phyloP scores from a whole-genome alignment of 2,888 invertebrate species.

The Callinectes sapidus region DNA sequence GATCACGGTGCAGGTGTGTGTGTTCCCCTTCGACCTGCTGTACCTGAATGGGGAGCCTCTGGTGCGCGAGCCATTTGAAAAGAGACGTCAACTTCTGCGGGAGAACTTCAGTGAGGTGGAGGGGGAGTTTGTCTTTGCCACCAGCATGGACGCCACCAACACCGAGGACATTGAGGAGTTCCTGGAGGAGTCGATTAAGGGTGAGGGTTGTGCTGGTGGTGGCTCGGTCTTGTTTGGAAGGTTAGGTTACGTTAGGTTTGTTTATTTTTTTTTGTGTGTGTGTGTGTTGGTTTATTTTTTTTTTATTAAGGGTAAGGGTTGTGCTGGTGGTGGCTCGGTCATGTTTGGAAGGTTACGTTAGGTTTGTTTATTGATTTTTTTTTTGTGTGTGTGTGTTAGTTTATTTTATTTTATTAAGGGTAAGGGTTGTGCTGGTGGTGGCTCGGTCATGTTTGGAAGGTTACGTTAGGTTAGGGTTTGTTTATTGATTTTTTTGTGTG shows the following conservation, averaged over 20 bases:
- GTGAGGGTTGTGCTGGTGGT: constrained; percentile 75
- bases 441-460: no score
- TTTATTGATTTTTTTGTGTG: no score
- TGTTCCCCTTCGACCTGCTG: constrained; percentile 96
- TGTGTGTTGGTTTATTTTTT: background rate
- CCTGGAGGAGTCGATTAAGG: constrained; percentile 94
- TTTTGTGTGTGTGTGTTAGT: background rate
- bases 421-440: no score
- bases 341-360: no score
- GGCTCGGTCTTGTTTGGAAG: no score
- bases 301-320: background rate
- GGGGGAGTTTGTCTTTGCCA: constrained; percentile 93
- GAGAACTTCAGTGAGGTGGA: constrained; percentile 81
- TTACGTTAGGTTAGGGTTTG: no score
- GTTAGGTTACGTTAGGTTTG: background rate
- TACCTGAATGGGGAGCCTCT: constrained; percentile 92
- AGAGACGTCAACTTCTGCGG: constrained; percentile 84
- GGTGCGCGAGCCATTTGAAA: constrained; percentile 85
- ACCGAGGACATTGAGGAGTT: constrained; percentile 96
- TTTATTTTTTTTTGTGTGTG: background rate
- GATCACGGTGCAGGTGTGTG: constrained; percentile 92
- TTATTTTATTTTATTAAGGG: background rate
- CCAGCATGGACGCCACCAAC: constrained; percentile 81
- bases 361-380: background rate
- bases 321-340: no score